A percentile compares a stretch with the other conserved stretches of the same genome.
Evolutionary conservation across 2,113 vertebrate species (phyloP).

Genomic region (Dicrurus megarhynchus): DNA sequence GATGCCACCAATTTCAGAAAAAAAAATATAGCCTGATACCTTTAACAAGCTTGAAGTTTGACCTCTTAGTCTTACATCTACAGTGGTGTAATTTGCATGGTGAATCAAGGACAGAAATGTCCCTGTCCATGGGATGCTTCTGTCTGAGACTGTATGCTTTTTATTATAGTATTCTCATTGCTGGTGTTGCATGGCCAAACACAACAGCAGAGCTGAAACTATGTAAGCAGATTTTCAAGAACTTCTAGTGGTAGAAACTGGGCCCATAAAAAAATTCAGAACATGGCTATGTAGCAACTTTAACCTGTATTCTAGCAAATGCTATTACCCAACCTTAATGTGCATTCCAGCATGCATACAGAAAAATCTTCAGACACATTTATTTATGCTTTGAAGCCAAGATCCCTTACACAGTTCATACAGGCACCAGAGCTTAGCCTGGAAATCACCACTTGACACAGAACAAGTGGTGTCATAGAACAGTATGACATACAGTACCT

Average conservation of each 20-base stretch:
- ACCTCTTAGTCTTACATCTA: background rate
- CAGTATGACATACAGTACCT: background rate
- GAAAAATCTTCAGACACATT: background rate
- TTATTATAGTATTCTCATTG: background rate
- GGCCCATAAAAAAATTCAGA: background rate
- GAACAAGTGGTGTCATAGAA: background rate
- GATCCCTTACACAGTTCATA: background rate
- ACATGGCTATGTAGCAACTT: background rate
- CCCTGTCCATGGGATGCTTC: background rate
- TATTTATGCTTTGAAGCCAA: background rate
- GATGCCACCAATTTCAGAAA: background rate
- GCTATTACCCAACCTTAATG: background rate
- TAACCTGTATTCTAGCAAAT: background rate
- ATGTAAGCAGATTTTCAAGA: background rate
- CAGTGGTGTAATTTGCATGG: background rate
- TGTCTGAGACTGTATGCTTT: background rate
- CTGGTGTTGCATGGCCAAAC: background rate
- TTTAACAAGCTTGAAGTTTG: background rate
- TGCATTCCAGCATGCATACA: background rate
- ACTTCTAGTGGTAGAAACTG: background rate
- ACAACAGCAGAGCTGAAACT: background rate
- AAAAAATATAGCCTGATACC: background rate
- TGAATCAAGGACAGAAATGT: background rate
- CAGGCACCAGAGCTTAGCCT: background rate
- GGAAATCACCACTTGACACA: background rate